Percentiles rank a stretch among this genome's conserved stretches.
Conservation (phyloP, 2,888 invertebrate genomes). For the Tenthredo mesomela region DNA sequence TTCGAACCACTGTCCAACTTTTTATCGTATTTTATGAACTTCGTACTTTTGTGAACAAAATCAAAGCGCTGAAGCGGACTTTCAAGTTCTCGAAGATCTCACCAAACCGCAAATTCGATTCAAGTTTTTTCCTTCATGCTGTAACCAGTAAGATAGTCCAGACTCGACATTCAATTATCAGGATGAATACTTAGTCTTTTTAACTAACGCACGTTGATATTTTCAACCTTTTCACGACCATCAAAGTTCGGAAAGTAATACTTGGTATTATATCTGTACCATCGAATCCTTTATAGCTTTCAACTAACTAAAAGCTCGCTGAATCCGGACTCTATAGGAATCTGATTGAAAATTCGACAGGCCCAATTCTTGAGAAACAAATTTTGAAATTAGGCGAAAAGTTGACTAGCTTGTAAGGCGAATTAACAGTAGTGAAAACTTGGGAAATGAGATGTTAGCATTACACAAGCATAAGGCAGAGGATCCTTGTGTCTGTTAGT, state of each 20-base stretch:
- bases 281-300: background rate
- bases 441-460: background rate
- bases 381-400: background rate
- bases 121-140: background rate
- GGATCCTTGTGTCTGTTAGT: slow-evolving; percentile 6
- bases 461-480: background rate
- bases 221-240: background rate
- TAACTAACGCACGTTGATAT: background rate
- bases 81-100: background rate
- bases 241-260: background rate
- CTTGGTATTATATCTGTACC: background rate
- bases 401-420: background rate
- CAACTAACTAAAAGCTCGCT: background rate
- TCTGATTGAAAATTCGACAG: background rate
- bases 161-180: background rate
- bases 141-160: background rate
- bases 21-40: background rate
- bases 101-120: slow-evolving; percentile 1
- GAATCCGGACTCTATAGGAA: background rate
- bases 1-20: background rate
- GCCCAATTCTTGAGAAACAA: background rate
- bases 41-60: slow-evolving; percentile 11
- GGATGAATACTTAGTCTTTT: background rate
- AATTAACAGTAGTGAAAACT: background rate
- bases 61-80: background rate